Evolutionary conservation across 1,140 invertebrate species (phyloP).

Genomic region (Pogonomyrmex californicus): DNA sequence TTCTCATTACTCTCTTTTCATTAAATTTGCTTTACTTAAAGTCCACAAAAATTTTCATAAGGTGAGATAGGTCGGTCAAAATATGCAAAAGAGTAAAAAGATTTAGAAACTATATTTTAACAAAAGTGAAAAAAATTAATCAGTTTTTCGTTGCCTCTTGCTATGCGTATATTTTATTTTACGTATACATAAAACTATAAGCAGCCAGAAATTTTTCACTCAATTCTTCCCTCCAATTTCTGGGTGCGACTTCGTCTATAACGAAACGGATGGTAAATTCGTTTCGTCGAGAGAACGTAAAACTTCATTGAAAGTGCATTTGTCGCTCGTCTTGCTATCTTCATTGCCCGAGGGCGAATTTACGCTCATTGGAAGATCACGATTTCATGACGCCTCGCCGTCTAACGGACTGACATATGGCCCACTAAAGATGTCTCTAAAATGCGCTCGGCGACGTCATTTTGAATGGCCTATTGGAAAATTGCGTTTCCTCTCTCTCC

Average conservation of each 20-base stretch:
- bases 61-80: not conserved
- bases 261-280: conserved; percentile 45
- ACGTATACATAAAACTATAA: conserved; percentile 2
- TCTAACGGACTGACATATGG: conserved; percentile 68
- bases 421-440: conserved; percentile 62
- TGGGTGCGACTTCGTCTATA: not conserved
- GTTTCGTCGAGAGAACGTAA: conserved; percentile 57
- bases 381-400: conserved; percentile 72
- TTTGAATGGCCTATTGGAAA: conserved; percentile 70
- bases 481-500: conserved; percentile 19
- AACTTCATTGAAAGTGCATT: conserved; percentile 58
- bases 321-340: conserved; percentile 40
- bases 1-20: not conserved
- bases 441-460: conserved; percentile 34
- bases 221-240: not conserved
- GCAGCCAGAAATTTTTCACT: not conserved
- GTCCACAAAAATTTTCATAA: not conserved
- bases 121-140: conserved; percentile 4
- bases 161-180: conserved; percentile 11
- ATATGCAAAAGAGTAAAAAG: not conserved
- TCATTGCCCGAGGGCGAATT: conserved; percentile 59
- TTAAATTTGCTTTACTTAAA: not conserved
- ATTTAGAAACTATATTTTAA: not conserved
- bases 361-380: conserved; percentile 75
- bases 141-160: not conserved